Base-by-base conservation (phyloP, 2,888 invertebrate genomes). In the Hydrotaea diabolus region DNA sequence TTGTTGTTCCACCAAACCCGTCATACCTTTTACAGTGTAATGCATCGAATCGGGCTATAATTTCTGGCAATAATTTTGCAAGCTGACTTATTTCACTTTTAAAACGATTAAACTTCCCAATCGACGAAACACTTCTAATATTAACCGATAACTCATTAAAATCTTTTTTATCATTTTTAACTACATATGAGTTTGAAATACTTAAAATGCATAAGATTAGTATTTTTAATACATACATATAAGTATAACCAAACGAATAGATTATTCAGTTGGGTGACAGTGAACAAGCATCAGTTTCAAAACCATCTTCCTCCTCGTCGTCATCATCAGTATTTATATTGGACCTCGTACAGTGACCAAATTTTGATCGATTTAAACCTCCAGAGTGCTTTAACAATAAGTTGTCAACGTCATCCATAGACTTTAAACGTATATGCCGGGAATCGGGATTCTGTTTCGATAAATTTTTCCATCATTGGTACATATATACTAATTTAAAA, bases 401-500 rank as follows among this genome's bases (percentile, higher is more conserved):
- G 19, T 17, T 53, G 17, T 53, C 17, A 17, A 53, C n/a, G 5
- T 15, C 53, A 53, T 17, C 17, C 7, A 53, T 53, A 2, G 19
- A 53, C 5, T 53, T 53, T 7, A 17, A 53, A 53, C 15, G 7
- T 53, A 31, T 71, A 15, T 9, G 46, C 15, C 15, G 57, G 0
- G n/a, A 53, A 53, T 53, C 53, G 19, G 17, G 5, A 53, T 17
- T 17, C 5, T 53, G n/a, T 53, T 17, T 17, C 17, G 19, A 17
- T 4, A 7, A 17, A 17, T 17, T 7, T 53, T 17, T 5, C 17
- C 53, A 53, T 3, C 53, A 53, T 17, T 71, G 9, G 19, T 36
- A n/a, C n/a, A n/a, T n/a, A 43, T 66, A 73, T 9, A 79, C 55
- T 19, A 73, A 73, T 31, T 66, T 79, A 39, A 15, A 79, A 3